phyloP scores from a whole-genome alignment of 2,113 vertebrate genomes.

The Myotis yumanensis region DNA sequence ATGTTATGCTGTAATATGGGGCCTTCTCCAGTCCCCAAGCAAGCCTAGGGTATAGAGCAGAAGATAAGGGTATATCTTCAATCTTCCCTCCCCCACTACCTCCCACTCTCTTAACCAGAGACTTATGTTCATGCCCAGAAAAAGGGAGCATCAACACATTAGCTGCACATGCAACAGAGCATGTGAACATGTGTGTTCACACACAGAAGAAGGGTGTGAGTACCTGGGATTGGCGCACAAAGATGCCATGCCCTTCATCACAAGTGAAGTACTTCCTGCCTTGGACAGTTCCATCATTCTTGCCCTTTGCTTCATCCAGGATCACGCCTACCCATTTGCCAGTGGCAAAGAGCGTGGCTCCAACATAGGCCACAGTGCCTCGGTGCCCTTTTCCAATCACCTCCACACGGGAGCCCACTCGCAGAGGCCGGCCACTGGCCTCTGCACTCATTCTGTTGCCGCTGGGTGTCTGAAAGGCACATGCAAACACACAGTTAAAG shows the following conservation, averaged over 20 bases:
- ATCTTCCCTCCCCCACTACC: background rate
- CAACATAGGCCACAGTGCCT: constrained; percentile 95
- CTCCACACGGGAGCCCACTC: constrained; percentile 95
- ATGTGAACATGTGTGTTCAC: too few species aligned
- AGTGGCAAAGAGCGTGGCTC: constrained; percentile 94
- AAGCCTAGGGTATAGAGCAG: background rate
- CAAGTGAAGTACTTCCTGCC: constrained; percentile 97
- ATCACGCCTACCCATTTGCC: constrained; percentile 99
- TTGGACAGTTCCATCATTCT: constrained; percentile 98
- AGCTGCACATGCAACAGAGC: background rate
- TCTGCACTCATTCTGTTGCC: constrained; percentile 94
- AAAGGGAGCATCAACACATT: background rate
- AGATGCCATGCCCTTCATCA: constrained; percentile 95
- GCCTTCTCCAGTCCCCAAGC: background rate
- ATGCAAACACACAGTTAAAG: background rate
- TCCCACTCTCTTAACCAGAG: constrained; percentile 32
- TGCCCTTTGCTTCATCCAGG: constrained; percentile 96
- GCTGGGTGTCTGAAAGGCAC: constrained; percentile 85
- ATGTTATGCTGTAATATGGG: background rate
- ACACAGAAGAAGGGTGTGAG: background rate
- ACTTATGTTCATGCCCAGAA: constrained; percentile 10
- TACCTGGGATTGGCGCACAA: constrained; percentile 98
- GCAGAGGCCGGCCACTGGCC: constrained; percentile 87
- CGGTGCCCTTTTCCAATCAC: constrained; percentile 97
- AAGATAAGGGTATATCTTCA: background rate